Conservation (phyloP, 2,888 invertebrate genomes). For the Autographa pulchrina region DNA sequence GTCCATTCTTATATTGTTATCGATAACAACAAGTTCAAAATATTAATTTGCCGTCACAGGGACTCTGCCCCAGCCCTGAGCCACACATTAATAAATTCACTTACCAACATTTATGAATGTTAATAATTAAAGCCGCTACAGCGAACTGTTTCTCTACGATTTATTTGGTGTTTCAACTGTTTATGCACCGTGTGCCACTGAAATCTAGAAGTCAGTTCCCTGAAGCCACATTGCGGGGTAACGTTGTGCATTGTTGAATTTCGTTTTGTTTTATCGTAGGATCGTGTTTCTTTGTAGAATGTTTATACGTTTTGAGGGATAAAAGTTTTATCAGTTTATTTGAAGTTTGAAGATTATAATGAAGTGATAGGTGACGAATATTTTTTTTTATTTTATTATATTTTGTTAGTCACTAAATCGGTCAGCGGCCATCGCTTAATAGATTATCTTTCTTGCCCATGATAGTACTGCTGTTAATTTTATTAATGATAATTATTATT, state of each 20-base stretch:
- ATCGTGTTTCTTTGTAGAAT: neutral
- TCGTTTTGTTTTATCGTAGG: neutral
- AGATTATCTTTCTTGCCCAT: too few relatives aligned
- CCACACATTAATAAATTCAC: slow-evolving; percentile 82
- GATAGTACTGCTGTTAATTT: too few relatives aligned
- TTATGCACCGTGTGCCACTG: slow-evolving; percentile 38
- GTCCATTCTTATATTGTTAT: too few relatives aligned
- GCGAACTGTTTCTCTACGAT: slow-evolving; percentile 39
- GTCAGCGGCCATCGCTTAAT: too few relatives aligned
- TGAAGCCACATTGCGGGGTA: slow-evolving; percentile 34
- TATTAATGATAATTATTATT: too few relatives aligned
- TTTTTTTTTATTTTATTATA: too few relatives aligned
- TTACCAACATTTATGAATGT: slow-evolving; percentile 84
- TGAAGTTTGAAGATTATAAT: neutral
- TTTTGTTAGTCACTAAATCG: too few relatives aligned
- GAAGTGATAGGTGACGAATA: neutral
- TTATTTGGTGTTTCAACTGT: slow-evolving; percentile 50
- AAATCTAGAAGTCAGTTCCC: slow-evolving; percentile 33
- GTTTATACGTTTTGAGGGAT: neutral
- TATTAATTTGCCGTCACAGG: slow-evolving; percentile 54
- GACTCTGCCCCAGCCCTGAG: slow-evolving; percentile 61
- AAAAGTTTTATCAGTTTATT: neutral
- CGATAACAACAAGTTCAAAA: neutral
- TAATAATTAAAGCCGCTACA: slow-evolving; percentile 78
- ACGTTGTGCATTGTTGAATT: slow-evolving; percentile 17